A percentile compares a stretch with the other conserved stretches of the same genome.
phyloP scores from a whole-genome alignment of 2,113 vertebrate genomes.

The Progne subis region DNA sequence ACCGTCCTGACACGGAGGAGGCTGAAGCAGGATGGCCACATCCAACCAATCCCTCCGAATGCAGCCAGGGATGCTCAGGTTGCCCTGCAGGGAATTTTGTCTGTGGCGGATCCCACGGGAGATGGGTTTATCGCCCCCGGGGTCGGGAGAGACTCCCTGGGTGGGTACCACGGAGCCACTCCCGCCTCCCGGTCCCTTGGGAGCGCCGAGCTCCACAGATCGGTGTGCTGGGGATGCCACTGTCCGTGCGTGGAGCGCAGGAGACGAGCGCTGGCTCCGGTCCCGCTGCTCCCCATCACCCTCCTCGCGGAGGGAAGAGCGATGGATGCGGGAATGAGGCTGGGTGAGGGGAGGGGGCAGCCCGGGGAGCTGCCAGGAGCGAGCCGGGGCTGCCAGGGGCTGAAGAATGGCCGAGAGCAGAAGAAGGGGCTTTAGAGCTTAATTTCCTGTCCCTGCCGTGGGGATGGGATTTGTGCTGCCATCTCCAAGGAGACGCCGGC shows the following conservation, averaged over 20 bases:
- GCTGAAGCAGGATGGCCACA: fast-evolving
- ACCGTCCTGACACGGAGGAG: neutral
- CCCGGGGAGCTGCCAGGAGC: conserved; percentile 7
- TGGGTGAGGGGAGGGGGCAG: neutral
- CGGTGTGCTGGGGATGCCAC: fast-evolving
- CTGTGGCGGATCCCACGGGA: fast-evolving
- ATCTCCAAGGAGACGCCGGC: conserved; percentile 58
- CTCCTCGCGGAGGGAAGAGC: fast-evolving
- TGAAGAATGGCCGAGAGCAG: conserved; percentile 44
- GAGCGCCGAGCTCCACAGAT: fast-evolving
- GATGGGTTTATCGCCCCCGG: neutral
- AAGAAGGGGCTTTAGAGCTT: conserved; percentile 68
- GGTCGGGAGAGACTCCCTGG: fast-evolving
- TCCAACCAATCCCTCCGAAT: neutral
- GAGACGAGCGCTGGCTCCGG: neutral
- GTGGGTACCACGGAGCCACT: fast-evolving
- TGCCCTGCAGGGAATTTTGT: neutral
- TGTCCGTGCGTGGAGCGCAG: fast-evolving
- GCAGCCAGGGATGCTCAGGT: neutral
- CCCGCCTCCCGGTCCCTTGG: neutral
- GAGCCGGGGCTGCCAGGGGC: neutral
- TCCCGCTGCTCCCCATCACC: neutral
- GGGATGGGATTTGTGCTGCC: conserved; percentile 50
- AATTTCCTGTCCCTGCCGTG: conserved; percentile 59
- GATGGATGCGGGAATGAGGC: neutral